A percentile compares a stretch with the other conserved stretches of the same genome.
Conservation (phyloP, 2,113 vertebrate species). For the Serinus canaria region DNA sequence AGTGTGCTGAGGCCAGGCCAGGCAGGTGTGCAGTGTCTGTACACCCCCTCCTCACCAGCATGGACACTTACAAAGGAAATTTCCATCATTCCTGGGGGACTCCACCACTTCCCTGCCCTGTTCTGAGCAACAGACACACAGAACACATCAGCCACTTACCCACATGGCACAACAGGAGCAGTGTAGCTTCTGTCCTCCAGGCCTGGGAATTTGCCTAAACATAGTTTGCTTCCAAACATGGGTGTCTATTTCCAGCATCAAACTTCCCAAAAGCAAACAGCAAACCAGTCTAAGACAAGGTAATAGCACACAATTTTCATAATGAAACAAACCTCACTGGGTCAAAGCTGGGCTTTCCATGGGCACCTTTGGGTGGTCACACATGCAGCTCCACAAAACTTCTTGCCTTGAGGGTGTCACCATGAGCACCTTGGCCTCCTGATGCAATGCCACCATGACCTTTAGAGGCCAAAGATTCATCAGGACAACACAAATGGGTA, state of each 20-base stretch:
- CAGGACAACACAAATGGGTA: background rate
- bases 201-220: background rate
- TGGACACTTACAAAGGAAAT: fast-evolving
- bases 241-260: fast-evolving
- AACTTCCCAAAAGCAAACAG: background rate
- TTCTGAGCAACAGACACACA: background rate
- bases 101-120: background rate
- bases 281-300: background rate
- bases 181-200: background rate
- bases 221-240: fast-evolving
- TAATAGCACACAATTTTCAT: background rate
- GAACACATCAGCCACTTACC: background rate
- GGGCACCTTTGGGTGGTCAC: background rate
- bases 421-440: background rate
- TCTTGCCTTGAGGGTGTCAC: background rate
- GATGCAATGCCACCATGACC: fast-evolving
- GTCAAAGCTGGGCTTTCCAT: background rate
- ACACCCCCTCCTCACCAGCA: background rate
- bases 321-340: background rate
- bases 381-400: background rate
- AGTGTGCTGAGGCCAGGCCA: fast-evolving
- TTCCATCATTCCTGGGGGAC: background rate
- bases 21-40: fast-evolving
- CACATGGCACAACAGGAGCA: background rate
- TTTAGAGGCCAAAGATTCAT: background rate